Base-by-base conservation (phyloP, 1,140 invertebrate genomes). In the Thaumatotibia leucotreta region DNA sequence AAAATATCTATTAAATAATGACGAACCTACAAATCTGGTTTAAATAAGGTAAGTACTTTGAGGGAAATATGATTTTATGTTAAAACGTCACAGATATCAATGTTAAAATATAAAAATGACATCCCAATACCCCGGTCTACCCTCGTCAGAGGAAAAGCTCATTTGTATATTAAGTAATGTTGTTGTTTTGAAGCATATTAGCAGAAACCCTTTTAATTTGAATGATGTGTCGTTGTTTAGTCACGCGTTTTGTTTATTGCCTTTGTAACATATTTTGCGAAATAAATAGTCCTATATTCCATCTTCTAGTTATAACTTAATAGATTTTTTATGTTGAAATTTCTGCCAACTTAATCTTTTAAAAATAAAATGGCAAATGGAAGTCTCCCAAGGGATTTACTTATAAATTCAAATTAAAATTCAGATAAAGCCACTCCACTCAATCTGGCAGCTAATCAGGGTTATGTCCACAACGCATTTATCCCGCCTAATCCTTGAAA, bases 401-500 rank as follows among this genome's bases (percentile, higher is more conserved):
- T 11, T 45, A 45, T n/a, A 20, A 45, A 45, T n/a, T 45, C 39
- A 9, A 45, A 20, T 45, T 45, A 20, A 20, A 45, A 45, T 45
- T 45, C 39, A 20, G 17, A 45, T 45, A 45, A 45, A 45, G 20
- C 17, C 9, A 24, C 23, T 54, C 50, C 23, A 24, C 50, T 24
- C 22, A n/a, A 54, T 54, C 50, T 54, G 23, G 10, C 50, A 54
- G 23, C 50, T 54, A 54, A 54, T 54, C 52, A 24, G 24, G 23
- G 23, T 29, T 27, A 27, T 29, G 52, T 58, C 52, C 52, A 27
- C 23, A 27, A n/a, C 50, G 52, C 27, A 58, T 58, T 58, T 27
- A 58, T 58, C 27, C 27, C 4, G 22, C 17, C 50, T 58, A 58
- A 58, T 24, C 52, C 52, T 58, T 58, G 52, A 27, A 58, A 58